phyloP scores from a whole-genome alignment of 64 coral and sea anemone genomes.

The Dendronephthya gigantea region DNA sequence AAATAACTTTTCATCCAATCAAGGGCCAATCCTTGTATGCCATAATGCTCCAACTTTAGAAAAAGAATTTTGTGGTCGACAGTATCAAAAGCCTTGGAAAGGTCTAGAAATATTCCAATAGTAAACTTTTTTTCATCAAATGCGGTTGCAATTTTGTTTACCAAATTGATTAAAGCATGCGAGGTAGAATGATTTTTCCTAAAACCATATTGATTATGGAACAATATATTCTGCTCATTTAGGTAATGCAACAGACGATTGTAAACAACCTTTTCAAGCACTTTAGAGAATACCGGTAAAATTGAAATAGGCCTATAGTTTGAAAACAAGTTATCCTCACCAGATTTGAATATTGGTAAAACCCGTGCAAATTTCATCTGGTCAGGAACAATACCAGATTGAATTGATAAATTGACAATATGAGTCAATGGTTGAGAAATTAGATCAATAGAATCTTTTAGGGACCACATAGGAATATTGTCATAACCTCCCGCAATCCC shows the following conservation, averaged over 20 bases:
- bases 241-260: background rate
- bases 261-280: background rate
- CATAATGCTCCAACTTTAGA: background rate
- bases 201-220: too few relatives aligned
- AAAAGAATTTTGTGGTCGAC: too few relatives aligned
- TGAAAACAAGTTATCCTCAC: background rate
- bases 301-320: background rate
- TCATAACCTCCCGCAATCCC: background rate
- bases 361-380: background rate
- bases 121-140: background rate
- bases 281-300: background rate
- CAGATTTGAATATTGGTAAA: background rate
- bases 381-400: background rate
- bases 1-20: conserved; percentile 12
- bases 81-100: too few relatives aligned
- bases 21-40: background rate
- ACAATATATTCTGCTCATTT: background rate
- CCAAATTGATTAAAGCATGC: background rate
- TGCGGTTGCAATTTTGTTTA: background rate
- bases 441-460: background rate
- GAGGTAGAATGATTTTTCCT: background rate
- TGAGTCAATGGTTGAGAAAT: background rate
- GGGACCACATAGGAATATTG: background rate
- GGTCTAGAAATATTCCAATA: background rate
- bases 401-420: background rate